Evolutionary conservation across 2,888 invertebrate species (phyloP), one percentile per base, ranked within the genome.

Genomic region (Spisula subtruncata): DNA sequence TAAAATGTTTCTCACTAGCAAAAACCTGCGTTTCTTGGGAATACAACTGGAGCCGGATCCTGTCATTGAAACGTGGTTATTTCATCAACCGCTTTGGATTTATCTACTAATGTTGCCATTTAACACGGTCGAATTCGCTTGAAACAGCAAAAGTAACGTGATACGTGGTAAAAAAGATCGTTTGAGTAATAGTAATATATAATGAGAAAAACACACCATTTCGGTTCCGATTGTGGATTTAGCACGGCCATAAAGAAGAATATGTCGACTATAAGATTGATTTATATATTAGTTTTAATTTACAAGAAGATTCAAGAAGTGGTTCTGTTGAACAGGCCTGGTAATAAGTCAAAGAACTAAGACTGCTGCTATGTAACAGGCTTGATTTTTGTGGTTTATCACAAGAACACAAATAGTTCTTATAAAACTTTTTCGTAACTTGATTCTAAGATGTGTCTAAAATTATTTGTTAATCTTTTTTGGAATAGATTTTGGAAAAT

Each of bases 111-210:
- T 91, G 90, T 92, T 92, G 87, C 91, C 87, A 87, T 90, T 90
- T 92, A 90, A 85, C 91, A 92, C 86, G 92, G 91, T 85, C 87
- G 91, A 91, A 66, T 91, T 91, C 90, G 92, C 89, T 89, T 92
- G 92, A 92, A 92, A 92, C 92, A 92, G 90, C 91, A 88, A 88
- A 90, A 90, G 92, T 91, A 92, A 92, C 85, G 82, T 83, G 90
- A 92, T 88, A 90, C 80, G 86, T n/a, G 80, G 83, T 89, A 90
- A 92, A 92, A 91, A 88, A 83, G 84, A 54, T 90, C 86, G 87
- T 91, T 90, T 88, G 92, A 92, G 92, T 83, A 91, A 91, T 88
- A 81, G 48, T 71, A 84, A 71, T 86, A 80, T 80, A 88, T 91
- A 87, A 90, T 90, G 87, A 85, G 87, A 87, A 90, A 85, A 90